These are phyloP conservation scores for Dysidea cf. avara DNA, from an alignment of 37 sponge, comb jelly and placozoan species.

Conservation along the genomic window DNA sequence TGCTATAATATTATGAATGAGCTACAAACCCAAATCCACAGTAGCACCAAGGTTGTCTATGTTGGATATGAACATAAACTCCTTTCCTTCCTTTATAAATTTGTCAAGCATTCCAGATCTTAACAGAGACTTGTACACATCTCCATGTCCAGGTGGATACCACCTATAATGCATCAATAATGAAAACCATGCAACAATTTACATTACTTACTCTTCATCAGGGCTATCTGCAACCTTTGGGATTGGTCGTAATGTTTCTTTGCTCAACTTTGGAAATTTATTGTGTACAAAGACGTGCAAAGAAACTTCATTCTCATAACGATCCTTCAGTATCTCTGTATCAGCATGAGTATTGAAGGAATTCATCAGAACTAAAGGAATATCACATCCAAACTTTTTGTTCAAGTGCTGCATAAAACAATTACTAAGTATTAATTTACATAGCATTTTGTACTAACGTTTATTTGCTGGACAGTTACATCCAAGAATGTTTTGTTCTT, in stretches of 20 bases:
- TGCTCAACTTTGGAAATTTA: slow-evolving; percentile 82
- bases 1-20: too few relatives aligned
- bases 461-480: slow-evolving; percentile 87
- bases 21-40: slow-evolving; percentile 81
- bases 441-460: slow-evolving; percentile 36
- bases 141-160: slow-evolving; percentile 99
- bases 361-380: slow-evolving; percentile 98
- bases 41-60: slow-evolving; percentile 98
- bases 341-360: slow-evolving; percentile 97
- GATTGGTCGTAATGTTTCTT: slow-evolving; percentile 86
- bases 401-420: slow-evolving; percentile 73
- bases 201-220: neutral
- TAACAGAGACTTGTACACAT: slow-evolving; percentile 79
- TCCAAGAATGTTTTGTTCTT: slow-evolving; percentile 90
- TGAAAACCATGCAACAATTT: neutral
- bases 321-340: slow-evolving; percentile 69
- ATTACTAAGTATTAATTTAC: neutral
- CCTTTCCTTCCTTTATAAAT: slow-evolving; percentile 81
- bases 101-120: slow-evolving; percentile 80
- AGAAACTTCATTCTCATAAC: slow-evolving; percentile 78
- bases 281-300: slow-evolving; percentile 91
- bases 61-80: slow-evolving; percentile 91
- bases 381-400: slow-evolving; percentile 58
- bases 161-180: slow-evolving; percentile 60
- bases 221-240: slow-evolving; percentile 44